Percentiles rank a stretch among this genome's conserved stretches.
Evolutionary conservation across 2,797 vertebrate genomes (phyloP).

Genomic region (Phoeniculus purpureus): DNA sequence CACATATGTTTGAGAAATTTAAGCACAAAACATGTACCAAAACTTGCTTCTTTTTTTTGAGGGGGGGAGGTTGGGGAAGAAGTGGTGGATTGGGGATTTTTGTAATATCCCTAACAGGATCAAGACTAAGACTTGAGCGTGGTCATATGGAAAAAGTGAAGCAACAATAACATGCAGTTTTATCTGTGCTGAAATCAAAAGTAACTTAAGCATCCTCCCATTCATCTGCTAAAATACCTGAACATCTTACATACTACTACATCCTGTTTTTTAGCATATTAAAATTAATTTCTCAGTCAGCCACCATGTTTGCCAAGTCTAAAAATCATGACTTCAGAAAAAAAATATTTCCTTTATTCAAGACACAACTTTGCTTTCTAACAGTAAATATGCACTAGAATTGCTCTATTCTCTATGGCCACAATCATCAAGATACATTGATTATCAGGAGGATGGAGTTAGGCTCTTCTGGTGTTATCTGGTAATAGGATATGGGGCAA

Average conservation of each 20-base stretch:
- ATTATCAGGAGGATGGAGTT: neutral
- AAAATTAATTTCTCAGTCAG: neutral
- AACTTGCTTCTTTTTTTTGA: neutral
- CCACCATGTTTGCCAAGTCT: neutral
- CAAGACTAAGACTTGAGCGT: neutral
- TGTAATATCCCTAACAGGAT: neutral
- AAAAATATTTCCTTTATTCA: neutral
- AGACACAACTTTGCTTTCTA: neutral
- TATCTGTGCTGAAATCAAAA: neutral
- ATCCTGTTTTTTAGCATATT: neutral
- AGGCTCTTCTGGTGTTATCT: no score
- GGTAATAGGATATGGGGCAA: no score
- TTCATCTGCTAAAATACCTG: neutral
- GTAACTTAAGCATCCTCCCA: neutral
- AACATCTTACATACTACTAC: neutral
- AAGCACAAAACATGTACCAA: neutral
- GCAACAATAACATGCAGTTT: neutral
- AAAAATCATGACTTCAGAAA: neutral
- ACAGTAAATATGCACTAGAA: neutral
- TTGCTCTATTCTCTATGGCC: neutral
- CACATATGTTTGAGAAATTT: neutral
- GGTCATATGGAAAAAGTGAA: neutral
- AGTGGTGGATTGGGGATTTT: no score
- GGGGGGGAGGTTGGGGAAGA: no score
- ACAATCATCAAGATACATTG: neutral